Base-by-base conservation (phyloP, 2,113 vertebrate genomes). In the Fulmarus glacialis region DNA sequence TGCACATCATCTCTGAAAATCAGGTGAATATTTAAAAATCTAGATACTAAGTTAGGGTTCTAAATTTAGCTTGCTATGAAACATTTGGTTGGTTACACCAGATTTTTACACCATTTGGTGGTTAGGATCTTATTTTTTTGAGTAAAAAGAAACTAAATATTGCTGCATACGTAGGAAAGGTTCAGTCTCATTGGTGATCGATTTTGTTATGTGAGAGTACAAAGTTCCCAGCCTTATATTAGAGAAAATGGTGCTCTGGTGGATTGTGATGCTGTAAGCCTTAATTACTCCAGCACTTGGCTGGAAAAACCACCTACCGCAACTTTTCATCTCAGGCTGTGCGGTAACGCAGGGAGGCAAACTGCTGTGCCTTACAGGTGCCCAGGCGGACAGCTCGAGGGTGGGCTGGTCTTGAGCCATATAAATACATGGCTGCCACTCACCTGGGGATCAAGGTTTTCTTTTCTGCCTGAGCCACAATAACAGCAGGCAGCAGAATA, bases 331-430 rank as follows among this genome's bases (percentile, higher is more conserved):
- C 47, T 75, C 19, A 4, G 86, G 11, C 80, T 63, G 0, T 17
- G 10, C 64, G n/a, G 34, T 56, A 40, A 20, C 1, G 0, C 26
- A 42, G 64, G 21, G 58, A 55, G 70, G 58, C 10, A 38, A 68
- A 34, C 17, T 55, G 36, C 48, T 43, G 18, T 52, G 29, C 60
- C 8, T 47, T 45, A 17, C 34, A 21, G 24, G 12, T 42, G 45
- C 26, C 4, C 23, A 12, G 30, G 24, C 1, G 2, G 62, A 3
- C 0, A 0, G 34, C 26, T 36, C 1, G 8, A 53, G n/a, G 6
- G 22, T 4, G 24, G 19, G 6, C 20, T 62, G 0, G 9, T 26
- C 42, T 13, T 73, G 24, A 79, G 42, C 55, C 6, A 0, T 24
- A 12, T 3, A 24, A 17, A 34, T n/a, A 58, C 6, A 26, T 29